Evolutionary conservation across 2,797 vertebrate genomes (phyloP).

Genomic region (Coranthus polyacanthus): DNA sequence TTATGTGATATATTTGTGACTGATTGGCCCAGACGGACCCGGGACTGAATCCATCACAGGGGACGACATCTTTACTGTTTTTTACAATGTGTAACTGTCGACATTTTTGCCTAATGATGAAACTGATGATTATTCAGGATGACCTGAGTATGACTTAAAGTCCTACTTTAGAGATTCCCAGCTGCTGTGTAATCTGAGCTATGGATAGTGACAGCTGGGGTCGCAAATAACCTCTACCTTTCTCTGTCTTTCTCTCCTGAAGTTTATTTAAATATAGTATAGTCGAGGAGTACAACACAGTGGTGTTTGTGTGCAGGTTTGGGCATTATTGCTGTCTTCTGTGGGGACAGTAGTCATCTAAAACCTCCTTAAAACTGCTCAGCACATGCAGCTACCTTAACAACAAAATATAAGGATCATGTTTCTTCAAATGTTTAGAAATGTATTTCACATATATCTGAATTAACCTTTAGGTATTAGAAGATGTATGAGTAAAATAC

Average conservation of each 20-base stretch:
- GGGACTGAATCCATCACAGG: neutral
- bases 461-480: no score
- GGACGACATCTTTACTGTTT: slow-evolving; percentile 14
- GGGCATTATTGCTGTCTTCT: neutral
- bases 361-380: no score
- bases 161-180: slow-evolving; percentile 59
- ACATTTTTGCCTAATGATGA: slow-evolving; percentile 42
- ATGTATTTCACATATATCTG: neutral
- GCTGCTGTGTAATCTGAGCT: slow-evolving; percentile 79
- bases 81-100: slow-evolving; percentile 21
- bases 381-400: neutral
- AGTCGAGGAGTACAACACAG: slow-evolving; percentile 13
- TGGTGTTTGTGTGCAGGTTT: slow-evolving; percentile 15
- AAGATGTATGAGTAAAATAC: no score
- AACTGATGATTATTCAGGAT: slow-evolving; percentile 57
- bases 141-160: slow-evolving; percentile 66
- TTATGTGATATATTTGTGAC: slow-evolving; percentile 21
- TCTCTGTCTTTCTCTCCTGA: slow-evolving; percentile 51
- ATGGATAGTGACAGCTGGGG: slow-evolving; percentile 78
- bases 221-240: slow-evolving; percentile 72
- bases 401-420: neutral
- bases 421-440: neutral
- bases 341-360: neutral
- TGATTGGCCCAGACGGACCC: neutral
- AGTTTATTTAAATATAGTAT: slow-evolving; percentile 33